Percentiles rank a stretch among this genome's conserved stretches.
phyloP scores from a whole-genome alignment of 2,113 vertebrate species.

The Struthio camelus region DNA sequence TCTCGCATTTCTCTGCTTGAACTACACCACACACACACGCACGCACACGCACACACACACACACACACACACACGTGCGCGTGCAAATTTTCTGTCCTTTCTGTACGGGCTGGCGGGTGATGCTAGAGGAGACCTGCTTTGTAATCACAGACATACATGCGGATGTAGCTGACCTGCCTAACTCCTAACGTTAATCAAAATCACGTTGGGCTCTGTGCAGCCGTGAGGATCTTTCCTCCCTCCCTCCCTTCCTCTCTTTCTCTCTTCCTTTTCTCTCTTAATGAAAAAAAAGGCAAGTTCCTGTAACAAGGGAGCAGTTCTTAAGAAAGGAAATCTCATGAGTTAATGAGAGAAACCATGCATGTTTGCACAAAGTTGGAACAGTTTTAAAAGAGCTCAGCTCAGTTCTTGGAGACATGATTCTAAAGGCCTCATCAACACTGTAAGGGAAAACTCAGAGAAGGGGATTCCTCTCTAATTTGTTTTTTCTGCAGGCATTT shows the following conservation, averaged over 20 bases:
- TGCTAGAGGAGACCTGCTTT: no score
- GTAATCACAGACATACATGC: neutral
- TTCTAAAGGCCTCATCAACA: neutral
- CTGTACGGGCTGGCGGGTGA: rapidly evolving
- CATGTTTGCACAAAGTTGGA: neutral
- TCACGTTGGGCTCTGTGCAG: neutral
- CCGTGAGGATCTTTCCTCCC: neutral
- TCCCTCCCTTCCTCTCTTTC: neutral
- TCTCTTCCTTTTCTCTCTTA: no score
- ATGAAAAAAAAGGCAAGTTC: neutral
- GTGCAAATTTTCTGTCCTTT: no score
- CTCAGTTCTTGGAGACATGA: neutral
- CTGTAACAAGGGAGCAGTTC: neutral
- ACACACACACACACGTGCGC: rapidly evolving
- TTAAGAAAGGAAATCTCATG: neutral
- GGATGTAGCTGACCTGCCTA: neutral
- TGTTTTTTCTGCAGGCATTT: neutral
- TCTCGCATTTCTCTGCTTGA: conserved; percentile 5
- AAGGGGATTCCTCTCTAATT: neutral
- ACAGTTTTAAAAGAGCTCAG: neutral
- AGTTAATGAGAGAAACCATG: neutral
- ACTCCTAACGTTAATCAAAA: neutral
- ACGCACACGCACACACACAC: no score
- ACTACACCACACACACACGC: no score
- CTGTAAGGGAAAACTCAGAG: neutral